Evolutionary conservation across 2,888 invertebrate species (phyloP).

Genomic region (Ferdinandea cuprea): DNA sequence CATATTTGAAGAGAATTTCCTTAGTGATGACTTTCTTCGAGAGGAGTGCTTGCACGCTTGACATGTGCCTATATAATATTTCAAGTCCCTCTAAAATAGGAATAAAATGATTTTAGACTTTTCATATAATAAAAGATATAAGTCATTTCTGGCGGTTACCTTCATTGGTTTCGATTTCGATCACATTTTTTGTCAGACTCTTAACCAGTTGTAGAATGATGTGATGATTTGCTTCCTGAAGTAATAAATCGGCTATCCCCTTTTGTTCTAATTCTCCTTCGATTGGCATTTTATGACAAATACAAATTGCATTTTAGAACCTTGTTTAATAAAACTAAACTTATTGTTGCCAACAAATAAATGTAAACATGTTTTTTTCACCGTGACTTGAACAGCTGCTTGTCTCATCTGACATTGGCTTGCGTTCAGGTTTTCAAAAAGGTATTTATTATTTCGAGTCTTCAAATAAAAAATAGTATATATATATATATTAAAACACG

Average conservation of each 20-base stretch:
- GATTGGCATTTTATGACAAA: conserved; percentile 77
- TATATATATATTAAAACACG: too few species aligned
- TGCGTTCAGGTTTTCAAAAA: neutral
- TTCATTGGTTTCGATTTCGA: conserved; percentile 75
- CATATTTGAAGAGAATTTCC: conserved; percentile 84
- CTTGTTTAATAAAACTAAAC: conserved; percentile 15
- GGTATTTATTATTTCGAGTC: too few species aligned
- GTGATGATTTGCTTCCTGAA: conserved; percentile 77
- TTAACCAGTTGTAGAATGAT: conserved; percentile 78
- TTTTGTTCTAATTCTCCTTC: conserved; percentile 72
- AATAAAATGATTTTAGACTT: conserved; percentile 9
- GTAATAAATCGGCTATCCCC: conserved; percentile 78
- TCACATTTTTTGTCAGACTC: conserved; percentile 79
- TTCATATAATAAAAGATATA: conserved; percentile 2
- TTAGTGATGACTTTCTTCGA: conserved; percentile 84
- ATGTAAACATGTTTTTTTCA: conserved; percentile 19
- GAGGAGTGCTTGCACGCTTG: conserved; percentile 83
- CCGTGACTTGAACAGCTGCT: conserved; percentile 4
- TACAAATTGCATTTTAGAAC: conserved; percentile 26
- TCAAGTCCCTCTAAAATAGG: conserved; percentile 84
- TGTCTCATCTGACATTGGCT: neutral
- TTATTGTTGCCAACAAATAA: neutral
- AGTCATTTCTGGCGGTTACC: conserved; percentile 72
- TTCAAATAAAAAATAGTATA: too few species aligned
- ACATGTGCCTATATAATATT: conserved; percentile 84